Base-by-base conservation (phyloP, 1,140 invertebrate genomes). In the Trichonephila clavata region DNA sequence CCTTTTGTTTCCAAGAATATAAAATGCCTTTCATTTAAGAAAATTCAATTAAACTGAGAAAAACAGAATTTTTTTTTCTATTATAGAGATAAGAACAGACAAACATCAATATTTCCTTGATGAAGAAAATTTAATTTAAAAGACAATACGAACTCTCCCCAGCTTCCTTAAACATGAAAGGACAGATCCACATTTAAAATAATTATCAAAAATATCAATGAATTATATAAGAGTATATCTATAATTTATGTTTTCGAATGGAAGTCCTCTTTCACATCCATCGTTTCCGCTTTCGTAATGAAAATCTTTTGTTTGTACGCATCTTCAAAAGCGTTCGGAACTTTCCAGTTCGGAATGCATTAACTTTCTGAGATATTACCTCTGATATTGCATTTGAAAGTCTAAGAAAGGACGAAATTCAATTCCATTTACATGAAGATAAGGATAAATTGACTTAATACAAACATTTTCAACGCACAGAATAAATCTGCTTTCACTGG, bases 101-200 rank as follows among this genome's bases (percentile, higher is more conserved):
- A 16, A 16, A 10, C 21, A 65, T 6, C 24, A 39, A 77, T 32
- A 77, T 27, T 20, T 77, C 63, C 21, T 7, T 77, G 27, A 77
- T 77, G 68, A 77, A 39, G 27, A 77, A 77, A 77, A 68, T 68
- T 68, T 68, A 68, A 68, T 68, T 68, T 68, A 68, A 77, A 32
- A 39, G 27, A 77, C 68, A 77, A 77, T 32, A 77, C 21, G 68
- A 18, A 32, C 27, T 16, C 60, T 50, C 60, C 60, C 60, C 20
- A 20, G 4, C 16, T 21, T 20, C 16, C 32, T 32, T 32, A 32
- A 61, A 61, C 16, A 61, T 20, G 60, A 18, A 61, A 18, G 6
- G 60, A 21, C 2, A 61, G 16, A 20, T 21, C 0, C 16, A 21
- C 60, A 61, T 18, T 50, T 50, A 50, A 50, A 50, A 50, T 50